These are phyloP conservation scores for Dendrocopos noguchii DNA, from an alignment of 2,113 vertebrate species.

Conservation along the genomic window DNA sequence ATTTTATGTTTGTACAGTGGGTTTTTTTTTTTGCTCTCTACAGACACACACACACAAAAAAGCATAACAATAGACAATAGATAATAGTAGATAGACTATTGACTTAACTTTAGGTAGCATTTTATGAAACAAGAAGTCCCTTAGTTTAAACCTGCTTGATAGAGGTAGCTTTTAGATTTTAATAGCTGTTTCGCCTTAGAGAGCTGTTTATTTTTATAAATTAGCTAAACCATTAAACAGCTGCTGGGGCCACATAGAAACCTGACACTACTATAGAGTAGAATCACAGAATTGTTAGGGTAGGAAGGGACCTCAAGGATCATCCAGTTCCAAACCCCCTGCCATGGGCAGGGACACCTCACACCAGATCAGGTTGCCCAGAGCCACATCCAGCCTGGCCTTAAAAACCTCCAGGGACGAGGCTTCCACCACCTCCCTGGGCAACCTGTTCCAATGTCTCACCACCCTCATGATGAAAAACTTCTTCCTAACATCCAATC, in stretches of 20 bases:
- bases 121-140: background rate
- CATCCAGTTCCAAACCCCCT: too few relatives aligned
- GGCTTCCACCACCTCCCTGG: too few relatives aligned
- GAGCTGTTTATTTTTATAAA: background rate
- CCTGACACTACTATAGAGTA: background rate
- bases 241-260: background rate
- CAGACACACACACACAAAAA: background rate
- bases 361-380: too few relatives aligned
- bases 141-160: background rate
- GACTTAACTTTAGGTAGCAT: slow-evolving; percentile 8
- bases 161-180: background rate
- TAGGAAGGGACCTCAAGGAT: too few relatives aligned
- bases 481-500: too few relatives aligned
- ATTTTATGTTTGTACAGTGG: slow-evolving; percentile 13
- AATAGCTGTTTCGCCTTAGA: background rate
- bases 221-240: slow-evolving; percentile 2
- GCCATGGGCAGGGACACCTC: too few relatives aligned
- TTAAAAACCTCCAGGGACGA: too few relatives aligned
- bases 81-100: background rate
- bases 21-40: background rate
- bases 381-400: too few relatives aligned
- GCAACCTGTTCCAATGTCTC: too few relatives aligned
- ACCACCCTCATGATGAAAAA: too few relatives aligned
- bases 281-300: too few relatives aligned
- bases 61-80: background rate